Percentiles rank a stretch among this genome's conserved stretches.
Evolutionary conservation across 2,888 invertebrate species (phyloP).

Genomic region (Maniola hyperantus): DNA sequence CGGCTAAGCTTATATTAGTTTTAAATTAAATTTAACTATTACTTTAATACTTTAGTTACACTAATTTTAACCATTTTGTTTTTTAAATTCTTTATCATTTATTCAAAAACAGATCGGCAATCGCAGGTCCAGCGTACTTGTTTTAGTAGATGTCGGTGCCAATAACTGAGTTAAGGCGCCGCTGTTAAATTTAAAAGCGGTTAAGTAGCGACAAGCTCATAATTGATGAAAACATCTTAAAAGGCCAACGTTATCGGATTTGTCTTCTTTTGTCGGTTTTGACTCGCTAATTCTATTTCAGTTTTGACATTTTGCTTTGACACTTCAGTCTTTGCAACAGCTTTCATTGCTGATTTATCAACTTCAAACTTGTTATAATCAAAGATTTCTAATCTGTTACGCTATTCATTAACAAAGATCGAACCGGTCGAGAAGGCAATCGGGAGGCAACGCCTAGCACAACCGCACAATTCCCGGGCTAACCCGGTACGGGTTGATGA

Average conservation of each 20-base stretch:
- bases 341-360: neutral
- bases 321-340: slow-evolving; percentile 20
- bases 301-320: slow-evolving; percentile 42
- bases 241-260: slow-evolving; percentile 60
- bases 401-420: too few species aligned
- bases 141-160: neutral
- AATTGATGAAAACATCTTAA: slow-evolving; percentile 68
- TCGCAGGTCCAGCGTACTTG: too few species aligned
- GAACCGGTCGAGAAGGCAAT: too few species aligned
- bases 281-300: slow-evolving; percentile 32
- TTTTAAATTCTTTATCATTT: too few species aligned
- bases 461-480: too few species aligned
- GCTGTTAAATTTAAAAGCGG: slow-evolving; percentile 59
- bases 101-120: too few species aligned
- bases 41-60: too few species aligned
- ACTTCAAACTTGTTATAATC: neutral
- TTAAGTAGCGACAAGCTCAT: slow-evolving; percentile 54
- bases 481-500: too few species aligned
- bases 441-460: too few species aligned
- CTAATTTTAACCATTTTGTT: too few species aligned
- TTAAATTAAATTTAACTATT: too few species aligned
- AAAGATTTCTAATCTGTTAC: neutral
- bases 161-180: slow-evolving; percentile 54
- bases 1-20: too few species aligned
- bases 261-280: slow-evolving; percentile 50